phyloP scores from a whole-genome alignment of 2,888 invertebrate species.

The Podabrus alpinus region DNA sequence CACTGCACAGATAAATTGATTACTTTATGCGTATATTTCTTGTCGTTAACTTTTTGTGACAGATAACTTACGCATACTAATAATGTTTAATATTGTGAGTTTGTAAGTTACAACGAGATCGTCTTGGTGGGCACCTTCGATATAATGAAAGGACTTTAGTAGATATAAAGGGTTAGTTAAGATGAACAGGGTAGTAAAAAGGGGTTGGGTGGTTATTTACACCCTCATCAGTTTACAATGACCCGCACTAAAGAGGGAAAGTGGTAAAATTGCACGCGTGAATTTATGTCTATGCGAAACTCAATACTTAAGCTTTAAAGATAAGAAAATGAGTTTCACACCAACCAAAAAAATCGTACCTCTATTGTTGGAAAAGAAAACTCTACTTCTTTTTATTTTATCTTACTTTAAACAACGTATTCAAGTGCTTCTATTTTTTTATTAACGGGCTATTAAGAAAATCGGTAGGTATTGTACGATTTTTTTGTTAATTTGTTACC shows the following conservation, averaged over 20 bases:
- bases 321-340: slow-evolving; percentile 29
- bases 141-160: slow-evolving; percentile 53
- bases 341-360: slow-evolving; percentile 5
- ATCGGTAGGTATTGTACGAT: background rate
- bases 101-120: slow-evolving; percentile 27
- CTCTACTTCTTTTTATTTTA: background rate
- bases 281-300: slow-evolving; percentile 50
- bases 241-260: slow-evolving; percentile 52
- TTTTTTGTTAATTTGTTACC: slow-evolving; percentile 23
- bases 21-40: slow-evolving; percentile 2
- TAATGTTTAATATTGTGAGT: slow-evolving; percentile 27
- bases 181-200: slow-evolving; percentile 49
- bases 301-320: slow-evolving; percentile 42
- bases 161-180: slow-evolving; percentile 51
- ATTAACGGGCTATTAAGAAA: background rate
- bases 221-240: slow-evolving; percentile 72
- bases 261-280: slow-evolving; percentile 40
- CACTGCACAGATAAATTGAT: slow-evolving; percentile 1
- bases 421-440: background rate
- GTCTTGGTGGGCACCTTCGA: slow-evolving; percentile 47
- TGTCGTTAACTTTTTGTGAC: slow-evolving; percentile 1
- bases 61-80: slow-evolving; percentile 9
- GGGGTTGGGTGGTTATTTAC: slow-evolving; percentile 61
- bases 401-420: background rate
- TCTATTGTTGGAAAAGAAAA: background rate